Conservation (phyloP, 2,888 invertebrate species). For the Tineola bisselliella region DNA sequence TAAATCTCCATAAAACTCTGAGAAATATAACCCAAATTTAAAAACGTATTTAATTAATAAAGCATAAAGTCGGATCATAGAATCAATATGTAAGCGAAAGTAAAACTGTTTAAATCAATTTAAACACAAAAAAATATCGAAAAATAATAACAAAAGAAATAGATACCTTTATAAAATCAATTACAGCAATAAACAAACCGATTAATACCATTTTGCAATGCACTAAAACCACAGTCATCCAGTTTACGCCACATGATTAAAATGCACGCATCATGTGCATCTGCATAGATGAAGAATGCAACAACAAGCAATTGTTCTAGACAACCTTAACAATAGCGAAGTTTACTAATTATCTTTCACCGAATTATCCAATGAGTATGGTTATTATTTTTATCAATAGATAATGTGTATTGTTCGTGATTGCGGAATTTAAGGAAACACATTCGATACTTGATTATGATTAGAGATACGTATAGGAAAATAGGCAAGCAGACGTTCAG, state of each 20-base stretch:
- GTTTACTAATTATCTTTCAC: constrained; percentile 59
- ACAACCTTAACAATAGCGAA: constrained; percentile 18
- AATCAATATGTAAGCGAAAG: too few species aligned
- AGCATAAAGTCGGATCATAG: too few species aligned
- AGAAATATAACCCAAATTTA: too few species aligned
- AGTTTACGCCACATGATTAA: neutral
- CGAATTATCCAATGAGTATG: neutral
- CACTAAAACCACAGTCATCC: neutral
- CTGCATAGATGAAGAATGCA: neutral
- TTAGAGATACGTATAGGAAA: too few species aligned
- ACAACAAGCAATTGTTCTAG: constrained; percentile 30
- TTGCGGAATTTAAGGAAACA: constrained; percentile 5
- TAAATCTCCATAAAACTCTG: too few species aligned
- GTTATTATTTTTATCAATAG: neutral
- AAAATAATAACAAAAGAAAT: too few species aligned
- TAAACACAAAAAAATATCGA: too few species aligned
- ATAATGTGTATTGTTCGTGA: neutral
- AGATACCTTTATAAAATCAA: neutral
- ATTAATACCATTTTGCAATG: neutral
- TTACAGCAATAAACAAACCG: neutral
- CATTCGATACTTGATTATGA: neutral
- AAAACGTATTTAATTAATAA: too few species aligned
- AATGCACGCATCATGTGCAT: neutral
- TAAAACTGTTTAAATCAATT: too few species aligned
- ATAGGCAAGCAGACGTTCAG: too few species aligned